A percentile compares a stretch with the other conserved stretches of the same genome.
phyloP scores from a whole-genome alignment of 2,888 invertebrate genomes.

The Glomeris marginata region DNA sequence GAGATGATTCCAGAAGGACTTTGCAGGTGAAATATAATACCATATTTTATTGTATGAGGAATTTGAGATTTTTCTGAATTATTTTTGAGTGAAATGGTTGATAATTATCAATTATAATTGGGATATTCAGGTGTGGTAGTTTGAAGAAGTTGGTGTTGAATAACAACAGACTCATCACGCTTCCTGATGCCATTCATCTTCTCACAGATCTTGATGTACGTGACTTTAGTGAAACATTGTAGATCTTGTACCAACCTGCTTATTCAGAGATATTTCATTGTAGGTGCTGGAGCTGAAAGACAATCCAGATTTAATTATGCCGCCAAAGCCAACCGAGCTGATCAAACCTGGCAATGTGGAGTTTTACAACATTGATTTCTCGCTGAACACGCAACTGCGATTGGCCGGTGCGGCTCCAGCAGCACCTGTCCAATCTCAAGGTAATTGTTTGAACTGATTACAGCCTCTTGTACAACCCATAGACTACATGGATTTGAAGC shows the following conservation, averaged over 20 bases:
- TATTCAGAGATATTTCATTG: constrained; percentile 7
- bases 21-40: constrained; percentile 47
- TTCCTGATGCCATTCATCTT: constrained; percentile 94
- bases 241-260: neutral
- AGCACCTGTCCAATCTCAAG: constrained; percentile 49
- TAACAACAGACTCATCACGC: constrained; percentile 81
- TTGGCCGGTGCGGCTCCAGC: constrained; percentile 79
- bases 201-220: constrained; percentile 60
- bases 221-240: too few species aligned
- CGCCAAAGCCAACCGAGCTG: constrained; percentile 78
- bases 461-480: neutral
- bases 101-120: neutral
- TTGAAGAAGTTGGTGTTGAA: constrained; percentile 84
- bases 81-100: constrained; percentile 2
- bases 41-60: neutral
- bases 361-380: constrained; percentile 98
- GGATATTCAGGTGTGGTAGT: constrained; percentile 61
- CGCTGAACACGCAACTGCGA: constrained; percentile 82
- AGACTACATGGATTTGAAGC: neutral
- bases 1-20: constrained; percentile 98
- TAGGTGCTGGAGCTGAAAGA: constrained; percentile 70
- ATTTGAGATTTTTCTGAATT: neutral
- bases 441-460: constrained; percentile 30
- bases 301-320: constrained; percentile 91
- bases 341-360: constrained; percentile 62